phyloP scores from a whole-genome alignment of 2,888 invertebrate genomes.

The Hemicrepidius hirtus region DNA sequence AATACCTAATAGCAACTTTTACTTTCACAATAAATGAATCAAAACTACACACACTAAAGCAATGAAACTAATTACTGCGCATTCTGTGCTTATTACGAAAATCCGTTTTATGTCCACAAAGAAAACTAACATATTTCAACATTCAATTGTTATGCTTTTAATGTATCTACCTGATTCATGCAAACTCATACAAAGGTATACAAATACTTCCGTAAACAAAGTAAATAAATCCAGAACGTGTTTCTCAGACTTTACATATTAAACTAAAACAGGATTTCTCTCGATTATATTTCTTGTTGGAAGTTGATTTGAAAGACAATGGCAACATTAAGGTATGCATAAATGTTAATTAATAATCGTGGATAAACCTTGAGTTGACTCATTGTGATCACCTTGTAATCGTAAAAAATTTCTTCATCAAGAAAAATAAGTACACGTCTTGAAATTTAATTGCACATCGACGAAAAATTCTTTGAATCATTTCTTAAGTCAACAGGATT shows the following conservation, averaged over 20 bases:
- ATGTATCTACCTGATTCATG: neutral
- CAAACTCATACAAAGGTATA: conserved; percentile 1
- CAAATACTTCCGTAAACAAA: conserved; percentile 13
- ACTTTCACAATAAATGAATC: neutral
- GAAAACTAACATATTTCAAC: neutral
- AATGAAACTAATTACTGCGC: neutral
- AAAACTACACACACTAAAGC: neutral
- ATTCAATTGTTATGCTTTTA: conserved; percentile 8
- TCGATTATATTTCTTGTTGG: neutral
- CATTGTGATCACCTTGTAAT: neutral
- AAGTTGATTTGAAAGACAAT: conserved; percentile 1
- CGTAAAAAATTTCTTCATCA: neutral
- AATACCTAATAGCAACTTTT: neutral
- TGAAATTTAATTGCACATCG: too few species aligned
- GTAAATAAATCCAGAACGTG: neutral
- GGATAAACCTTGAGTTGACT: conserved; percentile 3
- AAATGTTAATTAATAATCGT: neutral
- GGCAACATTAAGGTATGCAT: neutral
- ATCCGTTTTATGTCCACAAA: neutral
- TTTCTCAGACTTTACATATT: too few species aligned
- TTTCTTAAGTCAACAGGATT: too few species aligned
- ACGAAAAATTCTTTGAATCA: too few species aligned
- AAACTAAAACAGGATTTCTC: too few species aligned
- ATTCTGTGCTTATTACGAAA: neutral
- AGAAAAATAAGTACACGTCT: neutral